Evolutionary conservation across 1,140 invertebrate genomes (phyloP), one percentile per base, ranked within the genome.

Genomic region (Drosophila willistoni): DNA sequence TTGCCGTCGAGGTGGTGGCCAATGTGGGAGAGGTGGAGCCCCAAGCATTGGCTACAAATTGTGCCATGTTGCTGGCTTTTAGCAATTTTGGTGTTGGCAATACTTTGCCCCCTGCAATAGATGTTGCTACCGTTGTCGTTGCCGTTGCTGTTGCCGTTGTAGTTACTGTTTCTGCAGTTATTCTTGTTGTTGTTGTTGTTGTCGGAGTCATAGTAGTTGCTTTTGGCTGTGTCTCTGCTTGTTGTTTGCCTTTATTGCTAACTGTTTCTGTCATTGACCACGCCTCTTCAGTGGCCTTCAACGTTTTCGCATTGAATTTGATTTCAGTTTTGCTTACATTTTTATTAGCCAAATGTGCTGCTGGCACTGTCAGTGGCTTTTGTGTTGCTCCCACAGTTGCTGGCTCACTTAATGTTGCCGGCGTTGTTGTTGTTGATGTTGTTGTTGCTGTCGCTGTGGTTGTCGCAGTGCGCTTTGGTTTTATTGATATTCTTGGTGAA

Each of bases 401-500:
- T 51, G 9, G 1, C 19, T 47, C 17, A 47, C 14, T 47, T 47
- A 56, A 14, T 64, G 59, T n/a, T 62, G 34, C 29, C 64, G 62
- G 13, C 60, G 34, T 12, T 57, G 56, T 17, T 56, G 64, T 10
- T 51, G 56, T 29, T 68, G 47, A 29, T 57, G 64, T 68, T 62
- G 68, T 1, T 41, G 57, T 3, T n/a, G 29, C 1, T 56, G 64
- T 10, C 42, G 56, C 19, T 68, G 47, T 36, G 57, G 64, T 68
- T 59, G 65, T 19, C 44, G 29, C 66, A 72, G 68, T 47, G 9
- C 82, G 82, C 42, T 87, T 86, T 41, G 55, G 67, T 87, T 86
- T 87, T 71, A 68, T 72, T 66, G 71, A 36, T 19, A 76, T 71
- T 64, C 42, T 68, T 64, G 39, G 0, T n/a, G 44, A 17, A 57